Evolutionary conservation across 2,113 vertebrate genomes (phyloP).

Genomic region (Chelonoidis abingdonii): DNA sequence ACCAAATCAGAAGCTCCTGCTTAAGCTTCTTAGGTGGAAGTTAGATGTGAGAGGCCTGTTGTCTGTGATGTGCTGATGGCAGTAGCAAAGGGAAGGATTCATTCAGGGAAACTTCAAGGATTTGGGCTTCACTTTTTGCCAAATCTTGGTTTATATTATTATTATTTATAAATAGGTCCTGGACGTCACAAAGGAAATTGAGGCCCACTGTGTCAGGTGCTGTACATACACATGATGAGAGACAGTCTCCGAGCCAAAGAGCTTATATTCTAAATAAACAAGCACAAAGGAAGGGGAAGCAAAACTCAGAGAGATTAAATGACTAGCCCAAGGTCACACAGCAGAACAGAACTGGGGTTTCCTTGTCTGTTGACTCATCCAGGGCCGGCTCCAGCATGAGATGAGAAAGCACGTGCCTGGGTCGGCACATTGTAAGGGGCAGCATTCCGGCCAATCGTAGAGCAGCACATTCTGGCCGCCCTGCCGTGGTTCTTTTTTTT

Average conservation of each 20-base stretch:
- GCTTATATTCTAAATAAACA: neutral
- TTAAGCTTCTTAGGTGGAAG: neutral
- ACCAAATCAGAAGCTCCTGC: neutral
- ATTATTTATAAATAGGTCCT: rapidly evolving
- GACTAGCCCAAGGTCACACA: rapidly evolving
- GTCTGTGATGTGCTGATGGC: rapidly evolving
- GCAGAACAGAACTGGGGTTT: neutral
- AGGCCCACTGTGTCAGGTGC: neutral
- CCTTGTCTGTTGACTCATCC: neutral
- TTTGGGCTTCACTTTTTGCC: rapidly evolving
- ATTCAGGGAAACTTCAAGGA: neutral
- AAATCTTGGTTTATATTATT: neutral
- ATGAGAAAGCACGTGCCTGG: too few relatives aligned
- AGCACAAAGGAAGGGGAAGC: neutral
- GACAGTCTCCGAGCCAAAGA: neutral
- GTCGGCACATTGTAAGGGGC: too few relatives aligned
- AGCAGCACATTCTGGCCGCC: too few relatives aligned
- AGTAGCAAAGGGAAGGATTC: neutral
- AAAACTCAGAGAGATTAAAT: neutral
- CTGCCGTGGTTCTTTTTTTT: too few relatives aligned
- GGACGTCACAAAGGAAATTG: rapidly evolving
- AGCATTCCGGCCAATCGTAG: too few relatives aligned
- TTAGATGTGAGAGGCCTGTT: neutral
- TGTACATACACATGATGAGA: neutral
- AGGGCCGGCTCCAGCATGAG: too few relatives aligned